Evolutionary conservation across 2,888 invertebrate genomes (phyloP), one percentile per base, ranked within the genome.

Genomic region (Candidula unifasciata): DNA sequence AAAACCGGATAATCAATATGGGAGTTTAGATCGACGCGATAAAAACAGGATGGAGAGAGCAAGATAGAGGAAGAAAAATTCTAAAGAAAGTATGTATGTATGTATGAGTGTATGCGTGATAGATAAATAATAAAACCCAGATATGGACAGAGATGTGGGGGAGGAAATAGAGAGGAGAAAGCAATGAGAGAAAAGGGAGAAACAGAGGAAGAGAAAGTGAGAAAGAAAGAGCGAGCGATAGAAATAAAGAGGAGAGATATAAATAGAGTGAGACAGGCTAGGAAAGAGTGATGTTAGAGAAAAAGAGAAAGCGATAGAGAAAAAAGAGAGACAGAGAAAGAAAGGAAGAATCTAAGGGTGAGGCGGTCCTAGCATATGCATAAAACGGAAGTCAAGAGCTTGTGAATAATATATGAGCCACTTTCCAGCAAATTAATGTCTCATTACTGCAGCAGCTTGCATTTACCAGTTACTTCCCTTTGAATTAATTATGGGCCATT

Each of bases 21-120:
- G n/a, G n/a, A n/a, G n/a, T n/a, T n/a, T n/a, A n/a, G n/a, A n/a
- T n/a, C n/a, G n/a, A n/a, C n/a, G n/a, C n/a, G n/a, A n/a, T n/a
- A n/a, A 68, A 30, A 80, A 37, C 35, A 30, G 30, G 37, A 37
- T 35, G 44, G 54, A 54, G 5, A 76, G 80, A 73, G 60, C 54
- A 60, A 44, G 44, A 82, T 73, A 69, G 69, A 44, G 84, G 73
- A 76, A 35, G 37, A 64, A 60, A 74, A 37, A 74, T 21, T 64
- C 64, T 33, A 71, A 60, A 57, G 35, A 57, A 73, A 54, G 57
- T 30, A 54, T 71, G 57, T 8, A 30, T 54, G 54, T 54, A 73
- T 35, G 71, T 52, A 44, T 24, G 52, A 44, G 13, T 6, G 52
- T 24, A 52, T 2, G 27, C n/a, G 44, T 6, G 80, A 69, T 68